phyloP scores from a whole-genome alignment of 1,140 invertebrate genomes.

The Periplaneta americana region DNA sequence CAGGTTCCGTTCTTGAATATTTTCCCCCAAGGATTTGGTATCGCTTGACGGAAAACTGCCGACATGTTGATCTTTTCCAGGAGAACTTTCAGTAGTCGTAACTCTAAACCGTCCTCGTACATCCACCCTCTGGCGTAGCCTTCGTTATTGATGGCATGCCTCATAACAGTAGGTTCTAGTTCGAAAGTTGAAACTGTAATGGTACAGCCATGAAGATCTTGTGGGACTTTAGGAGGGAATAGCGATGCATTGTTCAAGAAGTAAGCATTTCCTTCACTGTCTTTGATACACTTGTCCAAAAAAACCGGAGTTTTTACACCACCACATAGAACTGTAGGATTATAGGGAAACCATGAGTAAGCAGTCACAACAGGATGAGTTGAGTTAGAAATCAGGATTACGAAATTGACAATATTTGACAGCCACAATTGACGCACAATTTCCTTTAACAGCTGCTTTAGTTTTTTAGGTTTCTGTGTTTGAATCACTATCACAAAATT shows the following conservation, averaged over 20 bases:
- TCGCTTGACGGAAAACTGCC: neutral
- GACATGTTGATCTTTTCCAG: neutral
- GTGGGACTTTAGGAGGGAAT: neutral
- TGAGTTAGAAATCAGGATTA: neutral
- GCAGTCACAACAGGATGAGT: neutral
- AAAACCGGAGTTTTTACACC: neutral
- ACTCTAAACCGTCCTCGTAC: neutral
- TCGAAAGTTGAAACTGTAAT: neutral
- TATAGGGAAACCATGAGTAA: neutral
- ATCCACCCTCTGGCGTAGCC: too few relatives aligned
- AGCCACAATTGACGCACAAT: neutral
- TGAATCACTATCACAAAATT: neutral
- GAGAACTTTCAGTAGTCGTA: neutral
- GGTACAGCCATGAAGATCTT: neutral
- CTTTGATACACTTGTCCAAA: neutral
- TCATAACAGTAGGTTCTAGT: neutral
- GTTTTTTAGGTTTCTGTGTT: neutral
- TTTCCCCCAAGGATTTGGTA: neutral
- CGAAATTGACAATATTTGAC: neutral
- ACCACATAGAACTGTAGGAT: neutral
- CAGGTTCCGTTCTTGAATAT: neutral
- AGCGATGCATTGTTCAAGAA: neutral
- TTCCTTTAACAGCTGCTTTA: neutral
- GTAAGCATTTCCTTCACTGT: neutral
- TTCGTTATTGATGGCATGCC: neutral